Conservation (phyloP, 30 jellyfish, hydroid and myxozoan species). For the Mastigias papua region DNA sequence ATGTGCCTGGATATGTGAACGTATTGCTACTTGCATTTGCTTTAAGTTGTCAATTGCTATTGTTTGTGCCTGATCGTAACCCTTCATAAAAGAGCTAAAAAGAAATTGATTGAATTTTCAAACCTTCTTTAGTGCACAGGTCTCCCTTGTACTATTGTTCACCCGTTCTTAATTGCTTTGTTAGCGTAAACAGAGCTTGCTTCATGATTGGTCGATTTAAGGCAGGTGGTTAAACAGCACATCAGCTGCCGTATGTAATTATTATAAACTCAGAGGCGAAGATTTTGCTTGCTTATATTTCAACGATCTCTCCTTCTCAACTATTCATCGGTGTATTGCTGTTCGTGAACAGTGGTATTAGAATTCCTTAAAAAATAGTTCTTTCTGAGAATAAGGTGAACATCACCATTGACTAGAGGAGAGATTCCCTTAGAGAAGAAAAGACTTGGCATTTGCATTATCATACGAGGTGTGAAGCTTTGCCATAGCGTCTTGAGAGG, state of each 20-base stretch:
- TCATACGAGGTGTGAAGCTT: constrained; percentile 18
- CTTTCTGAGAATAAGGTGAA: background rate
- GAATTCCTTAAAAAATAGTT: constrained; percentile 30
- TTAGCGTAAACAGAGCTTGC: constrained; percentile 87
- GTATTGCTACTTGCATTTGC: background rate
- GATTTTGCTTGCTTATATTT: constrained; percentile 78
- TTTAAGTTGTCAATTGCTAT: constrained; percentile 1
- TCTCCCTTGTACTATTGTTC: constrained; percentile 73
- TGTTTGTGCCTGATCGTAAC: constrained; percentile 4
- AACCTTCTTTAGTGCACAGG: constrained; percentile 66
- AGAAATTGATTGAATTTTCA: constrained; percentile 66
- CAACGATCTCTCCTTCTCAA: constrained; percentile 57
- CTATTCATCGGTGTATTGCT: constrained; percentile 52
- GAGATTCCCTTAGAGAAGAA: background rate
- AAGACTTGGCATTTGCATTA: background rate
- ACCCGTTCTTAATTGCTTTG: constrained; percentile 86
- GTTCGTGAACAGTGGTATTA: constrained; percentile 66
- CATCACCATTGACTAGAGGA: background rate
- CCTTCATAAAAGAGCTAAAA: constrained; percentile 8
- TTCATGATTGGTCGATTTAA: constrained; percentile 81
- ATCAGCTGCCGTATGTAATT: constrained; percentile 91
- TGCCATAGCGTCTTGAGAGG: constrained; percentile 27
- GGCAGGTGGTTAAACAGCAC: constrained; percentile 96
- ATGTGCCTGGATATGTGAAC: background rate
- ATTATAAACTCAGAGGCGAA: constrained; percentile 77